Conservation (phyloP, 2,888 invertebrate genomes). For the Apamea crenata region DNA sequence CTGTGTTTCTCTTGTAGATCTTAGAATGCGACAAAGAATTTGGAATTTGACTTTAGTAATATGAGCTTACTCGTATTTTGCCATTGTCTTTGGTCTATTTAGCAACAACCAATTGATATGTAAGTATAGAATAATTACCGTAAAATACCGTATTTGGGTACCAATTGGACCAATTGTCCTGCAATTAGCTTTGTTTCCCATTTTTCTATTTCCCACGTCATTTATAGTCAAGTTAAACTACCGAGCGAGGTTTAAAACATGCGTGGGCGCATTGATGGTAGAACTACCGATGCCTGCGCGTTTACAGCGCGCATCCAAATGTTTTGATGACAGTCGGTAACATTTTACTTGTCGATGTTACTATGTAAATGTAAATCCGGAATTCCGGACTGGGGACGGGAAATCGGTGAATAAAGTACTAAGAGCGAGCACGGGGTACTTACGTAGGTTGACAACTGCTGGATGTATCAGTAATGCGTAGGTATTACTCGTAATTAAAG, state of each 20-base stretch:
- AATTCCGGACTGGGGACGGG: conserved; percentile 9
- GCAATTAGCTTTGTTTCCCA: conserved; percentile 10
- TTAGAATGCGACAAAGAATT: background rate
- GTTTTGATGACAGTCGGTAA: conserved; percentile 24
- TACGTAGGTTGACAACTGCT: background rate
- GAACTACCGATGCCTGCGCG: conserved; percentile 20
- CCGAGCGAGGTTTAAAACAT: background rate
- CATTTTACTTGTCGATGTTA: conserved; percentile 26
- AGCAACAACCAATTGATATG: background rate
- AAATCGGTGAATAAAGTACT: background rate
- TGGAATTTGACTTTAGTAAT: background rate
- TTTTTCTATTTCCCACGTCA: conserved; percentile 29
- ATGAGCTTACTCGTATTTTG: background rate
- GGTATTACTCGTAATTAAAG: background rate
- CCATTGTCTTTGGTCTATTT: background rate
- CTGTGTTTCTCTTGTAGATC: background rate
- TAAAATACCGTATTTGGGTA: background rate
- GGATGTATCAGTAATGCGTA: background rate
- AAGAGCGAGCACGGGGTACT: background rate
- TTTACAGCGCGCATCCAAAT: conserved; percentile 39
- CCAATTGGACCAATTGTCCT: background rate
- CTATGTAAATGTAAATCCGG: conserved; percentile 21
- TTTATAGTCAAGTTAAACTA: conserved; percentile 34
- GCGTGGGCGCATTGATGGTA: conserved; percentile 39
- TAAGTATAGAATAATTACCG: background rate